Conservation (phyloP, 2,113 vertebrate genomes). For the Boleophthalmus pectinirostris region DNA sequence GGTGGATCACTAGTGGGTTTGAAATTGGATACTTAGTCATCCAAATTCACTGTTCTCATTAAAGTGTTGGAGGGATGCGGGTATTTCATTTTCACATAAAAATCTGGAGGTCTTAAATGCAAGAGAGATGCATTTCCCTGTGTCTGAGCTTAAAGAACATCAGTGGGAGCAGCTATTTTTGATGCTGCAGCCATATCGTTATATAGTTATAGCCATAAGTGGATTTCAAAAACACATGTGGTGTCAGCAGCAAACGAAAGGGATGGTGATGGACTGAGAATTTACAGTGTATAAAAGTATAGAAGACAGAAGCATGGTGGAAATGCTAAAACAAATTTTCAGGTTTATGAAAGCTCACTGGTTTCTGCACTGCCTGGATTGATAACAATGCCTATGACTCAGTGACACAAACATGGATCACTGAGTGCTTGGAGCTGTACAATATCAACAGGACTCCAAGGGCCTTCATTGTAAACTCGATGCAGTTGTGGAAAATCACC, state of each 20-base stretch:
- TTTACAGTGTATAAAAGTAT: not conserved
- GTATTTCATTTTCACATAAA: conserved; percentile 13
- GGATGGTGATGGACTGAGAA: not conserved
- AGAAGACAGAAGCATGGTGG: not conserved
- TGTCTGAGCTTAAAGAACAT: not conserved
- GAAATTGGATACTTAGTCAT: conserved; percentile 71
- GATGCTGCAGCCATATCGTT: not conserved
- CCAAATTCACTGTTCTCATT: conserved; percentile 64
- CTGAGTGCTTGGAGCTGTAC: too few relatives aligned
- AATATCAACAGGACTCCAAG: too few relatives aligned
- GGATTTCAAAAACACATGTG: not conserved
- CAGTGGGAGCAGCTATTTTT: not conserved
- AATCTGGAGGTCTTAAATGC: not conserved
- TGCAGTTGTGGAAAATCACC: too few relatives aligned
- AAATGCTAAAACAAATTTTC: too few relatives aligned
- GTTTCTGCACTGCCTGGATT: too few relatives aligned
- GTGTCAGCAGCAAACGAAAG: not conserved
- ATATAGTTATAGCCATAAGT: not conserved
- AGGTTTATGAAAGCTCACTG: too few relatives aligned
- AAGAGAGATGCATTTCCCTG: not conserved
- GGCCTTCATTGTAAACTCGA: too few relatives aligned
- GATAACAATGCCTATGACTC: too few relatives aligned
- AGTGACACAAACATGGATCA: too few relatives aligned
- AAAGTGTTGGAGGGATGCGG: conserved; percentile 51
- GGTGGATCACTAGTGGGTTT: conserved; percentile 58